Percentiles rank a stretch among this genome's conserved stretches.
These are phyloP conservation scores for Reticulitermes speratus DNA, from an alignment of 1,140 invertebrate species.

Conservation along the genomic window DNA sequence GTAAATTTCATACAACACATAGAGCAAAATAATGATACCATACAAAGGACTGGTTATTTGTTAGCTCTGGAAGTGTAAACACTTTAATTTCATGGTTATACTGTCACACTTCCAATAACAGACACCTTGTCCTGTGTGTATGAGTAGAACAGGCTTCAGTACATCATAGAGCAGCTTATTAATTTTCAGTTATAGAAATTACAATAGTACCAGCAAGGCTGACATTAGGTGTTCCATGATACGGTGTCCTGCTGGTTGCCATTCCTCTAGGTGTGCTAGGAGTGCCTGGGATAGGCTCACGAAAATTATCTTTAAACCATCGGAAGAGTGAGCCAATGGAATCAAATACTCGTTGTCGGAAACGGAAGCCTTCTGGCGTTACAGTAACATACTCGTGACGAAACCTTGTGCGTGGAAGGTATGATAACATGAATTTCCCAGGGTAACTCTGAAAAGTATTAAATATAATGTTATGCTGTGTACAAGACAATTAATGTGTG, in stretches of 20 bases:
- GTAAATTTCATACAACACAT: too few species aligned
- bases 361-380: slow-evolving; percentile 89
- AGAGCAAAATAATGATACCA: too few species aligned
- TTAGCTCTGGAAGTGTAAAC: too few species aligned
- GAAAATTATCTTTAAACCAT: slow-evolving; percentile 98
- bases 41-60: too few species aligned
- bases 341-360: slow-evolving; percentile 84
- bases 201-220: slow-evolving; percentile 41
- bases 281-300: slow-evolving; percentile 82
- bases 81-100: too few species aligned
- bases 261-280: slow-evolving; percentile 66
- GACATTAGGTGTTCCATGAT: slow-evolving; percentile 62
- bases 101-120: too few species aligned
- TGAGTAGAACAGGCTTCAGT: too few species aligned
- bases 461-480: background rate
- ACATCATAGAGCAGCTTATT: too few species aligned
- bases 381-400: slow-evolving; percentile 92
- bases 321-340: slow-evolving; percentile 79
- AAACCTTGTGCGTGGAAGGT: slow-evolving; percentile 80
- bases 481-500: background rate
- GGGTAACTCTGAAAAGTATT: slow-evolving; percentile 68
- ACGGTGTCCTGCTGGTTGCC: slow-evolving; percentile 63
- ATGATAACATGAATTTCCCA: slow-evolving; percentile 93
- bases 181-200: too few species aligned
- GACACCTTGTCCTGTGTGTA: too few species aligned